phyloP scores from a whole-genome alignment of 92 coral and sea anemone species.

The Pocillopora meandrina region DNA sequence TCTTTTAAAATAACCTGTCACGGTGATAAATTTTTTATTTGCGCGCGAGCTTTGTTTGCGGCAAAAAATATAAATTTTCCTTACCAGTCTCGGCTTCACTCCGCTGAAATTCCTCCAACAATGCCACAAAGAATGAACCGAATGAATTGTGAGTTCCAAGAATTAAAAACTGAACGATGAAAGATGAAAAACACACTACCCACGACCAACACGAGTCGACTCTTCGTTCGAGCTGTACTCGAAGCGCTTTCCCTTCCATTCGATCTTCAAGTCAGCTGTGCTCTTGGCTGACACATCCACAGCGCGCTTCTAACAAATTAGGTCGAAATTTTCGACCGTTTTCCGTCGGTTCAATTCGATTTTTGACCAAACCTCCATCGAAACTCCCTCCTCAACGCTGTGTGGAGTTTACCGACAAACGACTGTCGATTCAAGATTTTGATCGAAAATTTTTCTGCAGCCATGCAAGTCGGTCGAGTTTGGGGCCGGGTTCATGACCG shows the following conservation, averaged over 20 bases:
- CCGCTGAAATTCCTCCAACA: constrained; percentile 73
- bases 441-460: constrained; percentile 36
- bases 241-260: constrained; percentile 42
- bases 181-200: constrained; percentile 70
- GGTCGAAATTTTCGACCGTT: background rate
- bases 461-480: constrained; percentile 50
- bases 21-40: constrained; percentile 26
- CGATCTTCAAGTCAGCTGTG: constrained; percentile 17
- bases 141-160: constrained; percentile 74
- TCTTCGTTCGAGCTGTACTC: constrained; percentile 46
- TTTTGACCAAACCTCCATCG: constrained; percentile 33
- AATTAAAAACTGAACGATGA: constrained; percentile 64
- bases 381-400: constrained; percentile 16
- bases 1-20: constrained; percentile 24
- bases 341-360: constrained; percentile 32
- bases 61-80: constrained; percentile 27
- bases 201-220: constrained; percentile 71
- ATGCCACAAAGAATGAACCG: constrained; percentile 82
- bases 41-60: constrained; percentile 10
- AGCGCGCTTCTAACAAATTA: background rate
- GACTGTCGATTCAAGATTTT: constrained; percentile 30
- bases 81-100: constrained; percentile 84
- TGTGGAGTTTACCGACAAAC: constrained; percentile 10
- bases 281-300: constrained; percentile 1
- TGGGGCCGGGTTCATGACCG: constrained; percentile 59